Conservation (phyloP, 2,797 vertebrate genomes). For the Crocidura indochinensis region DNA sequence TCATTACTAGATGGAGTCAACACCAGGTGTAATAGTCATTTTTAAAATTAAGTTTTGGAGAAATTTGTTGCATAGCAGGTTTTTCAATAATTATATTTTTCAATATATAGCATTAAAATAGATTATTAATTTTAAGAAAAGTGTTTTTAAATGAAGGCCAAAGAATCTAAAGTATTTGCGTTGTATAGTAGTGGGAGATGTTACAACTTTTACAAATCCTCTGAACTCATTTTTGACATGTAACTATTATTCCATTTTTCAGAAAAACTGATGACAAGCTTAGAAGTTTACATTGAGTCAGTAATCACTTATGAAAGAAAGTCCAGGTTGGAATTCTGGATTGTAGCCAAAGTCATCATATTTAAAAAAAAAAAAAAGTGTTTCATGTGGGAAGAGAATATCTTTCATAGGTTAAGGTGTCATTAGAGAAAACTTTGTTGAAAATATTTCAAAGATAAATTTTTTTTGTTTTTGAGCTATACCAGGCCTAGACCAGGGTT, state of each 20-base stretch:
- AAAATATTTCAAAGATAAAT: not conserved
- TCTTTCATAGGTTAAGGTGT: not conserved
- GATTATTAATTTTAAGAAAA: not conserved
- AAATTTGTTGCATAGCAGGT: not conserved
- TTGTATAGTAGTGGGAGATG: not conserved
- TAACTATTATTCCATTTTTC: not conserved
- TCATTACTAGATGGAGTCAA: not conserved
- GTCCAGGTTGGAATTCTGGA: not conserved
- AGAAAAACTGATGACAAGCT: not conserved
- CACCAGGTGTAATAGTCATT: not conserved
- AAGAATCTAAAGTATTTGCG: no score
- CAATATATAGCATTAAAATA: not conserved
- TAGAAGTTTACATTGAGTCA: not conserved
- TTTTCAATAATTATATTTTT: no score
- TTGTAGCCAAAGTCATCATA: not conserved
- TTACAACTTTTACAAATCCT: not conserved
- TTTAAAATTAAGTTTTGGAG: not conserved
- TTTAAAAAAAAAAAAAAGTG: not conserved
- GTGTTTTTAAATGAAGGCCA: no score
- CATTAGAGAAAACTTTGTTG: conserved; percentile 9
- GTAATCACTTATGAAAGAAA: not conserved
- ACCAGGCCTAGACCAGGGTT: no score
- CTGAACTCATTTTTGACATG: not conserved
- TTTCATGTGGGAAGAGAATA: not conserved
- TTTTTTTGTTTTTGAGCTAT: no score